Conservation (phyloP, 2,888 invertebrate species). For the Eupithecia dodoneata region DNA sequence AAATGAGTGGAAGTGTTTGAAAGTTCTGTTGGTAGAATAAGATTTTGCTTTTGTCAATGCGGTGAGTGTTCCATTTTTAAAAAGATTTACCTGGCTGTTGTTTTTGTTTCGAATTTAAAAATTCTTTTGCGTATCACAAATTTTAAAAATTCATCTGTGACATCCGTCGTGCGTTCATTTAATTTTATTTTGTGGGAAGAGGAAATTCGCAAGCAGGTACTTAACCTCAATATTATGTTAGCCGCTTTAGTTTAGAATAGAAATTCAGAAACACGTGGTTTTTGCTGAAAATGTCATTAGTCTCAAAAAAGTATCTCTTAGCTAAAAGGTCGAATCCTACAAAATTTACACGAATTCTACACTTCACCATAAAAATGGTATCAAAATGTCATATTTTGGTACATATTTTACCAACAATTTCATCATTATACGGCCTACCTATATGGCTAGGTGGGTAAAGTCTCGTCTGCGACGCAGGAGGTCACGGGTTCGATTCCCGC, state of each 20-base stretch:
- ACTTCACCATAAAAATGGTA: no score
- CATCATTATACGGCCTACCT: no score
- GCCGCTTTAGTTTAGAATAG: conserved; percentile 32
- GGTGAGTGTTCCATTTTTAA: conserved; percentile 38
- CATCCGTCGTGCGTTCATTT: not conserved
- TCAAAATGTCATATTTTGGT: no score
- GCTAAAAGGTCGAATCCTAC: no score
- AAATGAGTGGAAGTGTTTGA: conserved; percentile 47
- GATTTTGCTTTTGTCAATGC: conserved; percentile 25
- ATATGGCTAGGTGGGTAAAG: no score
- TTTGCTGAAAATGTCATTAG: not conserved
- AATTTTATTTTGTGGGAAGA: conserved; percentile 18
- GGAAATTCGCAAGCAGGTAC: not conserved
- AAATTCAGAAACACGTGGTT: conserved; percentile 25
- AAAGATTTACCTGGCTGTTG: not conserved
- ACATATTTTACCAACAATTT: no score
- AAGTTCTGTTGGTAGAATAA: conserved; percentile 29
- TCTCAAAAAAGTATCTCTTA: no score
- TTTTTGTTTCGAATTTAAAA: not conserved
- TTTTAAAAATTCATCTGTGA: not conserved
- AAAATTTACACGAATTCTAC: no score
- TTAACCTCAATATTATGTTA: conserved; percentile 39
- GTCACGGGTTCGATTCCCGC: no score
- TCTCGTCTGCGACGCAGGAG: no score
- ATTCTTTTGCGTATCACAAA: not conserved